phyloP scores from a whole-genome alignment of 1,140 invertebrate species.

The Oscheius sp. region DNA sequence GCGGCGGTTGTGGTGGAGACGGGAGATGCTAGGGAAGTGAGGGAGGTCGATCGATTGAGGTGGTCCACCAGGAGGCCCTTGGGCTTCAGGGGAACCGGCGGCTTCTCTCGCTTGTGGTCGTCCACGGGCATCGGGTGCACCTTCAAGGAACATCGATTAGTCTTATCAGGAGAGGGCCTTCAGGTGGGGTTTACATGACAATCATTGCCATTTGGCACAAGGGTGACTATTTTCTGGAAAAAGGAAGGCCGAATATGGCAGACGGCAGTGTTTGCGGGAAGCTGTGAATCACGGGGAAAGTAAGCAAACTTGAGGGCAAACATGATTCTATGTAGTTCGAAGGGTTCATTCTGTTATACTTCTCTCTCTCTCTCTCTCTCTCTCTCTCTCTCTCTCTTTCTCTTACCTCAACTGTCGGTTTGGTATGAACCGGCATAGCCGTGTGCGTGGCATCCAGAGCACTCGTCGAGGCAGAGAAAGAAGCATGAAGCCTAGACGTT shows the following conservation, averaged over 20 bases:
- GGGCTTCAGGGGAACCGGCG: conserved; percentile 24
- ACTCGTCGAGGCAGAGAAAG: not conserved
- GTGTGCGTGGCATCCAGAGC: not conserved
- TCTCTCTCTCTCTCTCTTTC: not conserved
- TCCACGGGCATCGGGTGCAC: conserved; percentile 25
- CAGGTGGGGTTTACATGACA: too few relatives aligned
- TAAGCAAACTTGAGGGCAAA: too few relatives aligned
- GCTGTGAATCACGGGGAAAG: too few relatives aligned
- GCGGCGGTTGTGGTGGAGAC: conserved; percentile 13
- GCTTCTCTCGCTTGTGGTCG: conserved; percentile 12
- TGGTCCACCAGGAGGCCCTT: conserved; percentile 20
- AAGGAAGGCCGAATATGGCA: too few relatives aligned
- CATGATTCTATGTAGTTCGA: not conserved
- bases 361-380: not conserved
- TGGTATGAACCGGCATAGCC: conserved; percentile 2
- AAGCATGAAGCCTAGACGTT: not conserved
- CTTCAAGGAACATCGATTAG: too few relatives aligned
- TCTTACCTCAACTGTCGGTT: conserved; percentile 28
- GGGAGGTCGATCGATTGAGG: conserved; percentile 18
- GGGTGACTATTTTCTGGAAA: too few relatives aligned
- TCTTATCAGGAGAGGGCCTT: too few relatives aligned
- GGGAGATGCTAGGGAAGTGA: conserved; percentile 20
- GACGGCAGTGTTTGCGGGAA: too few relatives aligned
- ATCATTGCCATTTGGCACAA: too few relatives aligned
- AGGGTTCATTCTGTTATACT: not conserved